Evolutionary conservation across 2,888 invertebrate genomes (phyloP).

Genomic region (Schizotus pectinicornis): DNA sequence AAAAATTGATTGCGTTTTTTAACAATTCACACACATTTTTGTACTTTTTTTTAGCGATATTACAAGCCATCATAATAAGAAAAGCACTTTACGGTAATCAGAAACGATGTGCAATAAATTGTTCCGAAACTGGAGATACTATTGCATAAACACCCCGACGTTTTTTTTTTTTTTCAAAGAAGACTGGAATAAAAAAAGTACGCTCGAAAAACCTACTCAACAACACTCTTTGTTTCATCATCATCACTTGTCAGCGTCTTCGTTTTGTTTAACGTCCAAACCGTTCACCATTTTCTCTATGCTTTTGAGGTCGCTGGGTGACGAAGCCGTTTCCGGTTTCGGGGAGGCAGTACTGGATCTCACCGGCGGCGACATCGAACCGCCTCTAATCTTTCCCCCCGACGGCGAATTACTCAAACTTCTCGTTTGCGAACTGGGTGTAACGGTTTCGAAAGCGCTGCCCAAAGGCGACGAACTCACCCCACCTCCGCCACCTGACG

Average conservation of each 20-base stretch:
- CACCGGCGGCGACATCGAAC: slow-evolving; percentile 62
- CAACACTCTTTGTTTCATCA: slow-evolving; percentile 25
- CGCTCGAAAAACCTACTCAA: slow-evolving; percentile 25
- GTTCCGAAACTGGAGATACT: slow-evolving; percentile 14
- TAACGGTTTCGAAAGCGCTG: slow-evolving; percentile 89
- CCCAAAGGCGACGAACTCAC: slow-evolving; percentile 69
- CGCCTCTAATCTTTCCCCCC: slow-evolving; percentile 56
- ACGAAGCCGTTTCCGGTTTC: slow-evolving; percentile 60
- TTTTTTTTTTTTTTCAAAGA: not conserved
- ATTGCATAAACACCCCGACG: slow-evolving; percentile 46
- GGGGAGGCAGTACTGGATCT: slow-evolving; percentile 66
- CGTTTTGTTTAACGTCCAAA: slow-evolving; percentile 79
- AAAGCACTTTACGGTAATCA: slow-evolving; percentile 38
- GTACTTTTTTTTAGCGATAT: slow-evolving; percentile 25
- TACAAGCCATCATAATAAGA: slow-evolving; percentile 32
- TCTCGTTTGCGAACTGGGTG: slow-evolving; percentile 73
- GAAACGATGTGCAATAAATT: too few relatives aligned
- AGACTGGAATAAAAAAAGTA: slow-evolving; percentile 26
- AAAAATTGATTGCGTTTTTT: too few relatives aligned
- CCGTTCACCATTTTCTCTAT: slow-evolving; percentile 99
- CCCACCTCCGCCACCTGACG: slow-evolving; percentile 56
- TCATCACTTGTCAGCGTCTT: slow-evolving; percentile 53
- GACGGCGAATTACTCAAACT: slow-evolving; percentile 70
- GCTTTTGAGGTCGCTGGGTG: slow-evolving; percentile 87
- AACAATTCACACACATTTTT: slow-evolving; percentile 25